Conservation (phyloP, 2,113 vertebrate genomes). For the Platichthys flesus region DNA sequence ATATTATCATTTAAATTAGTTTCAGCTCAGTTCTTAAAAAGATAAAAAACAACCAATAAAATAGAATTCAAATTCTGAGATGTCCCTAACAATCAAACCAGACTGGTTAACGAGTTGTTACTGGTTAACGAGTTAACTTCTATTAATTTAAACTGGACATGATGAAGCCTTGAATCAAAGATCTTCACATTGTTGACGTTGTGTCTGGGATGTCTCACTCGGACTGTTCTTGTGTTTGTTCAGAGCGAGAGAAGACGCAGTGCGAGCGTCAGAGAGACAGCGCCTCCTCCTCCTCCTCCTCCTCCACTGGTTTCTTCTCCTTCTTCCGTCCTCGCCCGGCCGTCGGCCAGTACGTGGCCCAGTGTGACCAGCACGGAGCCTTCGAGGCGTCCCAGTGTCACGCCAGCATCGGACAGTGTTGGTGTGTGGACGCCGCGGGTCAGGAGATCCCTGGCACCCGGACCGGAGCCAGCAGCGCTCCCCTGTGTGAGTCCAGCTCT, state of each 20-base stretch:
- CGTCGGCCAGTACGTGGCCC: constrained; percentile 80
- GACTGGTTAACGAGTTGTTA: too few species aligned
- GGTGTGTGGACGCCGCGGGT: constrained; percentile 89
- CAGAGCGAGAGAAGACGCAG: constrained; percentile 83
- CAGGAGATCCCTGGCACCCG: constrained; percentile 88
- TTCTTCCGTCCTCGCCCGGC: constrained; percentile 63
- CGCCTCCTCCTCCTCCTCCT: constrained; percentile 48
- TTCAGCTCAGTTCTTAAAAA: neutral
- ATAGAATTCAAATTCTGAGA: too few species aligned
- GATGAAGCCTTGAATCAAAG: too few species aligned
- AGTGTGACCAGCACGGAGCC: constrained; percentile 86
- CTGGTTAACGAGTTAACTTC: too few species aligned
- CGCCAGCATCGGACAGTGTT: constrained; percentile 83
- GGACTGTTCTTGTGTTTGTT: neutral
- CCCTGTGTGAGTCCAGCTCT: constrained; percentile 85
- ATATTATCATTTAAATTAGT: too few species aligned
- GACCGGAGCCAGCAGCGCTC: constrained; percentile 74
- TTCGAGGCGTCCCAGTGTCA: constrained; percentile 89
- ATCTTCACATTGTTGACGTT: too few species aligned
- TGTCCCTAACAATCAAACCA: too few species aligned
- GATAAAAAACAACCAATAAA: too few species aligned
- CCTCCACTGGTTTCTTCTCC: constrained; percentile 8
- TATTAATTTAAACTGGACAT: too few species aligned
- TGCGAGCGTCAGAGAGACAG: constrained; percentile 86
- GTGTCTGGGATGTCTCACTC: neutral